phyloP scores from a whole-genome alignment of 2,113 vertebrate species.

The Siniperca knerii region DNA sequence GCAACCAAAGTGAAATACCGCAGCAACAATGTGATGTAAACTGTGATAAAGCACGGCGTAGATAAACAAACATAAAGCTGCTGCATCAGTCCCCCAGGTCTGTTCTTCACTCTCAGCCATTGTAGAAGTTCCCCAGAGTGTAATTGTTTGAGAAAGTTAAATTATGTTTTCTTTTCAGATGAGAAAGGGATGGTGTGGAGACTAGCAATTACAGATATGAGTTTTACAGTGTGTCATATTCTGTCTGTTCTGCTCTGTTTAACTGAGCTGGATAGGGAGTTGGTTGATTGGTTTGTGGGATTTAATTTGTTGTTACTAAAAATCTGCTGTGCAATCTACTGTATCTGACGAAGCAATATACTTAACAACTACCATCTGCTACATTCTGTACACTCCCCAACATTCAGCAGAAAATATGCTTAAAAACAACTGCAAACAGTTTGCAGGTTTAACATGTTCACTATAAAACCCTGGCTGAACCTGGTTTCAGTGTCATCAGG shows the following conservation, averaged over 20 bases:
- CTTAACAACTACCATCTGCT: conserved; percentile 29
- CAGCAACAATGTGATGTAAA: conserved; percentile 62
- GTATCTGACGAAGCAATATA: conserved; percentile 36
- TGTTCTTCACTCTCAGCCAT: not conserved
- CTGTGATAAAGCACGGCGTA: conserved; percentile 34
- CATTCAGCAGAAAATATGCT: conserved; percentile 28
- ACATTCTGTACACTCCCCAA: not conserved
- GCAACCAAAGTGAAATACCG: conserved; percentile 45
- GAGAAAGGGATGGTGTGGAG: conserved; percentile 2
- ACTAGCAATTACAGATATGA: conserved; percentile 28
- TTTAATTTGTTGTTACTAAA: conserved; percentile 38
- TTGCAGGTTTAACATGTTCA: not conserved
- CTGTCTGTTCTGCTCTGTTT: conserved; percentile 40
- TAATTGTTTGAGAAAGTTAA: conserved; percentile 55
- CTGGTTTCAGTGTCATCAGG: not conserved
- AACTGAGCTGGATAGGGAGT: conserved; percentile 20
- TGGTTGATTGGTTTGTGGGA: conserved; percentile 22
- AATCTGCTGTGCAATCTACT: conserved; percentile 28
- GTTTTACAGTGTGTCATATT: conserved; percentile 26
- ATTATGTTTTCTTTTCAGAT: conserved; percentile 52
- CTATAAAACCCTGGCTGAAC: not conserved
- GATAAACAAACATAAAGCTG: conserved; percentile 48
- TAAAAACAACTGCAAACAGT: not conserved
- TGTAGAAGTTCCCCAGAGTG: conserved; percentile 23
- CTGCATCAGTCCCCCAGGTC: conserved; percentile 26